A percentile compares a stretch with the other conserved stretches of the same genome.
phyloP scores from a whole-genome alignment of 2,797 vertebrate genomes.

The Macrochelys suwanniensis region DNA sequence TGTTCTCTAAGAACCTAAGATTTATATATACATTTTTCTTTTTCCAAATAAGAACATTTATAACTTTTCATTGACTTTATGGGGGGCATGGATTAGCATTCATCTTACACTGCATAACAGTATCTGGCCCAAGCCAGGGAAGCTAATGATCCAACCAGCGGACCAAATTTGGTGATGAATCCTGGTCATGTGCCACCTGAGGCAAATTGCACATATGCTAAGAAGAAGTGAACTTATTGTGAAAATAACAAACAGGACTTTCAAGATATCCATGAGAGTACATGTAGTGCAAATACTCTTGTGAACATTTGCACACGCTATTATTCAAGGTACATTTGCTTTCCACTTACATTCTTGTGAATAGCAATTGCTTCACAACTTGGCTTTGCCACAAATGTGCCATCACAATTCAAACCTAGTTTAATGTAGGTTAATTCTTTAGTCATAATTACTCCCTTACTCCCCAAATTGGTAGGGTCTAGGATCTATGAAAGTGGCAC shows the following conservation, averaged over 20 bases:
- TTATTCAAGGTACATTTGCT: background rate
- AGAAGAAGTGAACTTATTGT: background rate
- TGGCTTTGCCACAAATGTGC: background rate
- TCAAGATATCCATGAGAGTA: background rate
- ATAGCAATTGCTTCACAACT: background rate
- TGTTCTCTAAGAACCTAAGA: background rate
- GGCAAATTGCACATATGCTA: no score
- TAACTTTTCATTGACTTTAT: no score
- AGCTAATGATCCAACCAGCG: no score
- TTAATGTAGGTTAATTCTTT: background rate
- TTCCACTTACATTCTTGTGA: background rate
- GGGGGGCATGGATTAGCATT: no score
- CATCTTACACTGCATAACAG: no score
- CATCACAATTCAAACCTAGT: no score
- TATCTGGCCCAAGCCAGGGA: no score
- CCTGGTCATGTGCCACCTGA: no score
- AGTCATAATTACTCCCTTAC: background rate
- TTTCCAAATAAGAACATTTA: no score
- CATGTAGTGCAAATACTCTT: background rate
- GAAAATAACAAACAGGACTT: background rate
- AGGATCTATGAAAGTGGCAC: background rate
- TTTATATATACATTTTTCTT: background rate
- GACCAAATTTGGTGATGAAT: no score
- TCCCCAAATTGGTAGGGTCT: background rate
- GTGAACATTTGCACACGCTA: background rate